phyloP scores from a whole-genome alignment of 2,888 invertebrate species.

The Caenorhabditis zanzibari region DNA sequence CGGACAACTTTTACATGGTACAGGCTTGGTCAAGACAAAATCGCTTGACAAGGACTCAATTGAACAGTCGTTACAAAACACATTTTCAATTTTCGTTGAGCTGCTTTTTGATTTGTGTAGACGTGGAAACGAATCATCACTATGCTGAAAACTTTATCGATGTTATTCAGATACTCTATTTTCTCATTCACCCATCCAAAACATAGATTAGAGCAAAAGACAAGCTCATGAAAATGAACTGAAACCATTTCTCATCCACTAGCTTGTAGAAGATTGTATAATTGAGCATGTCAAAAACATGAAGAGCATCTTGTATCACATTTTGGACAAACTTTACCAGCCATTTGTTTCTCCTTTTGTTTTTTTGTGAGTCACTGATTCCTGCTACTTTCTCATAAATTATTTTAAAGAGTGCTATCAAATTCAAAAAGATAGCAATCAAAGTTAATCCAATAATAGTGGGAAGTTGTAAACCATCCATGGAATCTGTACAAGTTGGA shows the following conservation, averaged over 20 bases:
- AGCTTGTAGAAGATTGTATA: conserved; percentile 13
- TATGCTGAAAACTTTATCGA: conserved; percentile 19
- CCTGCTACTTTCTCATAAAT: conserved; percentile 32
- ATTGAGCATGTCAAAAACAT: conserved; percentile 44
- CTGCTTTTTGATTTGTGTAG: conserved; percentile 12
- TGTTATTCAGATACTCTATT: neutral
- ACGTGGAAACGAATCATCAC: conserved; percentile 48
- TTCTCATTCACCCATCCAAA: conserved; percentile 39
- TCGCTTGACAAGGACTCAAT: conserved; percentile 4
- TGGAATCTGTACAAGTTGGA: conserved; percentile 17
- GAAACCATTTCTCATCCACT: conserved; percentile 29
- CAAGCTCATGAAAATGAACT: conserved; percentile 37
- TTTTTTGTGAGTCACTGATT: conserved; percentile 19
- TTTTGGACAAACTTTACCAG: conserved; percentile 44
- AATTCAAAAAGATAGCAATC: conserved; percentile 15
- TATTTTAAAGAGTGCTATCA: conserved; percentile 20
- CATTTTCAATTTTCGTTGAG: neutral
- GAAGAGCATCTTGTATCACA: conserved; percentile 51
- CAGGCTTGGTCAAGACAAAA: neutral
- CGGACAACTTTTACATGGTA: conserved; percentile 20
- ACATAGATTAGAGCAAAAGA: conserved; percentile 40
- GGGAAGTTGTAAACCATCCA: conserved; percentile 24
- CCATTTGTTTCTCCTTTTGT: conserved; percentile 27
- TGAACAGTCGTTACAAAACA: conserved; percentile 1
- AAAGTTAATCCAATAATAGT: conserved; percentile 16